Conservation (phyloP, 2,888 invertebrate species). For the Plusia festucae region DNA sequence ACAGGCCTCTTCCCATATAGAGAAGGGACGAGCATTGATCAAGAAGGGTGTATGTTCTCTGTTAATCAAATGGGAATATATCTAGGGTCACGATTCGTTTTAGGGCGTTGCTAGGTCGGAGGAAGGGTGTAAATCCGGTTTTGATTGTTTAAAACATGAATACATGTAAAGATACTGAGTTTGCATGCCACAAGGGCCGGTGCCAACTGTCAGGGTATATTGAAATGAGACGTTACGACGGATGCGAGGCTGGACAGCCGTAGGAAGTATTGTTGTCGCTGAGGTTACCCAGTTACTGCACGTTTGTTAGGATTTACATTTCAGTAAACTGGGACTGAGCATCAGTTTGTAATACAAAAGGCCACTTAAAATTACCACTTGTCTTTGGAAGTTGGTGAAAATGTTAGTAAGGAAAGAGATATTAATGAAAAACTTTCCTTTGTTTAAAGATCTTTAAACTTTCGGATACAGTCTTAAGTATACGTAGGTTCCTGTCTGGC, state of each 20-base stretch:
- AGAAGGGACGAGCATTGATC: too few relatives aligned
- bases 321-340: background rate
- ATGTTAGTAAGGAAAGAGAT: too few relatives aligned
- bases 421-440: too few relatives aligned
- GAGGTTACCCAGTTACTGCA: background rate
- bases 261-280: background rate
- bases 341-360: background rate
- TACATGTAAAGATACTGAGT: background rate
- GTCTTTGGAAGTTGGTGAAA: too few relatives aligned
- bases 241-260: background rate
- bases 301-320: background rate
- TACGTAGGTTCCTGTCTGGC: background rate
- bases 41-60: background rate
- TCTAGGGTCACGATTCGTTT: background rate
- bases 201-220: background rate
- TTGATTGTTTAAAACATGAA: background rate
- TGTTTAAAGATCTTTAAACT: too few relatives aligned
- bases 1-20: too few relatives aligned
- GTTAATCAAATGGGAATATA: background rate
- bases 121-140: slow-evolving; percentile 6
- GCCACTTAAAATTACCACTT: too few relatives aligned
- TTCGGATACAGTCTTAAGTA: background rate
- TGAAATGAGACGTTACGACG: background rate
- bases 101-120: background rate
- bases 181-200: background rate